Evolutionary conservation across 1,140 invertebrate species (phyloP).

Genomic region (Nephotettix cincticeps): DNA sequence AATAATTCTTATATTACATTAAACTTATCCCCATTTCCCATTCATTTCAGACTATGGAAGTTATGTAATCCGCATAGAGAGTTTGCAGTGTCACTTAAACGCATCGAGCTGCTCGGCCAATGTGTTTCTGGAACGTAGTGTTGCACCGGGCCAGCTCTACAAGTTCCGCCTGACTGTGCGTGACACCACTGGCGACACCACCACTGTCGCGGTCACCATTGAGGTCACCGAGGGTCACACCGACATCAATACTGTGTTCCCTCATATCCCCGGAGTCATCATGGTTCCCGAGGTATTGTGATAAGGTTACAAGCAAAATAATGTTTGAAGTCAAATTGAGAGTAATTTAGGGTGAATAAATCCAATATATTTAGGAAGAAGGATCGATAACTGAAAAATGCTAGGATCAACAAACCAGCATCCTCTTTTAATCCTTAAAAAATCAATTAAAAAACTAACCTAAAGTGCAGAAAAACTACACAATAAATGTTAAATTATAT

Average conservation of each 20-base stretch:
- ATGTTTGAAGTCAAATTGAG: too few relatives aligned
- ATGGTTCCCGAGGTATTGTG: conserved; percentile 80
- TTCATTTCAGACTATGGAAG: conserved; percentile 43
- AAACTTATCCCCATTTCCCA: too few relatives aligned
- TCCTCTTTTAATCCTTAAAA: too few relatives aligned
- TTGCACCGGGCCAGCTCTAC: conserved; percentile 75
- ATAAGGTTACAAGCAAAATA: too few relatives aligned
- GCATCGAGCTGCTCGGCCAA: conserved; percentile 84
- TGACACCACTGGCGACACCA: conserved; percentile 74
- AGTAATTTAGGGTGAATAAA: too few relatives aligned
- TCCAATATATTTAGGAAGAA: too few relatives aligned
- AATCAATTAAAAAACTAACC: too few relatives aligned
- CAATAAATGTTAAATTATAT: too few relatives aligned
- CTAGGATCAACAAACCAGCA: too few relatives aligned
- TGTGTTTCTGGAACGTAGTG: conserved; percentile 68
- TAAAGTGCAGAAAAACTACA: too few relatives aligned
- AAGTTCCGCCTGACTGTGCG: conserved; percentile 75
- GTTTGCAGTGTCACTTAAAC: conserved; percentile 76
- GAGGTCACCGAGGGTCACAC: conserved; percentile 79
- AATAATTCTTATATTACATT: too few relatives aligned
- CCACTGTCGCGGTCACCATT: conserved; percentile 75
- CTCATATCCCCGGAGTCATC: conserved; percentile 77
- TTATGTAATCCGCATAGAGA: conserved; percentile 68
- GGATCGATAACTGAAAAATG: too few relatives aligned
- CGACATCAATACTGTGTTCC: conserved; percentile 74